Percentiles rank a stretch among this genome's conserved stretches.
Evolutionary conservation across 2,797 vertebrate species (phyloP).

Genomic region (Graptemys geographica): DNA sequence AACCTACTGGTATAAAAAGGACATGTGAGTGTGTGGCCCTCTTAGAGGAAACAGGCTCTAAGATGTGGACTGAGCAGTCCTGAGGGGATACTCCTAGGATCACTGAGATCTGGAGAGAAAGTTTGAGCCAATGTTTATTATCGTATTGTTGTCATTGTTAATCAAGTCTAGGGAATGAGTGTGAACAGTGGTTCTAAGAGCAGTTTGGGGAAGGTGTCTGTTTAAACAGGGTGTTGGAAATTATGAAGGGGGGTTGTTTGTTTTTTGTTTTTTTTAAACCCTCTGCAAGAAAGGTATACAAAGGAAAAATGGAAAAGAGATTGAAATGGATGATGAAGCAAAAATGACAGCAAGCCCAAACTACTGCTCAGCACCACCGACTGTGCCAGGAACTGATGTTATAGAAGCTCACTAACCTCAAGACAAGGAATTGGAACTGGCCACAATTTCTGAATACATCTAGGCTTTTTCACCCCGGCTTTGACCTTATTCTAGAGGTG

Average conservation of each 20-base stretch:
- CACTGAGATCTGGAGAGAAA: neutral
- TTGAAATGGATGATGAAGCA: neutral
- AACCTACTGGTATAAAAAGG: neutral
- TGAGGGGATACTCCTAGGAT: neutral
- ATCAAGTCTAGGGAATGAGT: neutral
- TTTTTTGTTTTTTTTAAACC: neutral
- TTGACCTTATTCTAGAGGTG: conserved; percentile 7
- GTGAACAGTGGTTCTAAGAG: neutral
- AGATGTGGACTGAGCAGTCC: neutral
- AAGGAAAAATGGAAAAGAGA: neutral
- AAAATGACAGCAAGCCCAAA: neutral
- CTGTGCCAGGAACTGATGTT: neutral
- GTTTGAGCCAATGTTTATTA: neutral
- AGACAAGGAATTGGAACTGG: neutral
- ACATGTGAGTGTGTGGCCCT: neutral
- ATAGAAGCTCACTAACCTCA: conserved; percentile 12
- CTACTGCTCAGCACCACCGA: neutral
- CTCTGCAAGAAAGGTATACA: neutral
- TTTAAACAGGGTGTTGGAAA: rapidly evolving
- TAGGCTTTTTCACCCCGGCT: neutral
- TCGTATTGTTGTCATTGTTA: neutral
- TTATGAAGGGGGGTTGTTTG: neutral
- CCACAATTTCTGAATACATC: neutral
- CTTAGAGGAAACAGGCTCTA: neutral
- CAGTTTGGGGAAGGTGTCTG: neutral